A percentile compares a stretch with the other conserved stretches of the same genome.
These are phyloP conservation scores for Spheniscus humboldti DNA, from an alignment of 2,797 vertebrate genomes.

Conservation along the genomic window DNA sequence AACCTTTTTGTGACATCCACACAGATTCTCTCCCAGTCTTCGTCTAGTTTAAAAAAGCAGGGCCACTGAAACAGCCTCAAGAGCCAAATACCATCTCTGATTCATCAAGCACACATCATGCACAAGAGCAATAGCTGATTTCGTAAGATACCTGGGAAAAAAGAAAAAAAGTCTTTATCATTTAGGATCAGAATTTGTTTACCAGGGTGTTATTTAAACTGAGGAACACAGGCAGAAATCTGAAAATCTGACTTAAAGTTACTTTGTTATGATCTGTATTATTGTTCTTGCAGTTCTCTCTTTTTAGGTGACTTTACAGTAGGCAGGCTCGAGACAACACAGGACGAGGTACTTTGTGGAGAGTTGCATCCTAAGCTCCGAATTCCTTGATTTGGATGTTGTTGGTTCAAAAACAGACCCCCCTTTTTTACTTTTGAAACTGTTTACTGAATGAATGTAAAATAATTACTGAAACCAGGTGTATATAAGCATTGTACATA, in stretches of 20 bases:
- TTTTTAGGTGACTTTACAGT: background rate
- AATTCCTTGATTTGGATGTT: background rate
- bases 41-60: background rate
- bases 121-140: background rate
- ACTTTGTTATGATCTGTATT: background rate
- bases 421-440: background rate
- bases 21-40: background rate
- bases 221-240: conserved; percentile 14
- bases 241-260: conserved; percentile 14
- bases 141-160: background rate
- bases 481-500: background rate
- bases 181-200: conserved; percentile 31
- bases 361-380: background rate
- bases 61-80: background rate
- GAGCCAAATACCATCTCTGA: background rate
- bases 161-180: background rate
- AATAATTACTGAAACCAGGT: background rate
- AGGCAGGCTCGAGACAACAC: background rate
- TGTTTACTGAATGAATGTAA: background rate
- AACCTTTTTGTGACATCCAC: background rate
- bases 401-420: background rate
- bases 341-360: background rate
- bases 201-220: conserved; percentile 20
- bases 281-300: background rate
- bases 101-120: background rate